Evolutionary conservation across 2,797 vertebrate genomes (phyloP).

Genomic region (Vipera ursinii): DNA sequence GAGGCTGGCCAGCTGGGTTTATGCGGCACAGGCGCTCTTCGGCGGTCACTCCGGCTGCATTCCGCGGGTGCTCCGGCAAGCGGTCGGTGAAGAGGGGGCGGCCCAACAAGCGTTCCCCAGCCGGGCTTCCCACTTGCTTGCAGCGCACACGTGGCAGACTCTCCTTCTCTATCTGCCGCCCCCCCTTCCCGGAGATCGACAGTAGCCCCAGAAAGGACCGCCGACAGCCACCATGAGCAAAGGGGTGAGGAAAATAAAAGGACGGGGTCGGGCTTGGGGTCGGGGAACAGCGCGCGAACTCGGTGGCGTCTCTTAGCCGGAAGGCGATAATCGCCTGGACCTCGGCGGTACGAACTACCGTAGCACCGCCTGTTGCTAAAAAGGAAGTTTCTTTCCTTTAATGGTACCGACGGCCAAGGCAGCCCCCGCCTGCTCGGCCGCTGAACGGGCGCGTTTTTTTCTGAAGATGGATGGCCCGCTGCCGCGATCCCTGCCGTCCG

Average conservation of each 20-base stretch:
- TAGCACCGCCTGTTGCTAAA: background rate
- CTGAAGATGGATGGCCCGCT: background rate
- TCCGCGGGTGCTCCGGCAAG: background rate
- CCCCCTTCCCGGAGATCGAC: background rate
- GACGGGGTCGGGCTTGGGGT: too few relatives aligned
- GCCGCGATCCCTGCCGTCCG: background rate
- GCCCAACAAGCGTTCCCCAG: too few relatives aligned
- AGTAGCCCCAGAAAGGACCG: background rate
- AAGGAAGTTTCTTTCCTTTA: background rate
- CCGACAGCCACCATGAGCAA: background rate
- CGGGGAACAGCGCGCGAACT: background rate
- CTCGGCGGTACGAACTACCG: background rate
- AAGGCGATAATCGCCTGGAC: background rate
- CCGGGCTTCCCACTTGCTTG: background rate
- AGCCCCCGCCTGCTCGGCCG: background rate
- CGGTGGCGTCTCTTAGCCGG: background rate
- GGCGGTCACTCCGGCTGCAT: background rate
- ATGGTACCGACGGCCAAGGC: background rate
- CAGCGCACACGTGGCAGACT: conserved; percentile 7
- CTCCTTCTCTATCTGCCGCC: background rate
- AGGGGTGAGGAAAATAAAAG: conserved; percentile 1
- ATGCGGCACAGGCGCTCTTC: background rate
- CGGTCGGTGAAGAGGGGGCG: too few relatives aligned
- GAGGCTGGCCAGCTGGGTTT: background rate
- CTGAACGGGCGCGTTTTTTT: background rate